Evolutionary conservation across 1,140 invertebrate genomes (phyloP), one percentile per base, ranked within the genome.

Genomic region (Euura lappo): DNA sequence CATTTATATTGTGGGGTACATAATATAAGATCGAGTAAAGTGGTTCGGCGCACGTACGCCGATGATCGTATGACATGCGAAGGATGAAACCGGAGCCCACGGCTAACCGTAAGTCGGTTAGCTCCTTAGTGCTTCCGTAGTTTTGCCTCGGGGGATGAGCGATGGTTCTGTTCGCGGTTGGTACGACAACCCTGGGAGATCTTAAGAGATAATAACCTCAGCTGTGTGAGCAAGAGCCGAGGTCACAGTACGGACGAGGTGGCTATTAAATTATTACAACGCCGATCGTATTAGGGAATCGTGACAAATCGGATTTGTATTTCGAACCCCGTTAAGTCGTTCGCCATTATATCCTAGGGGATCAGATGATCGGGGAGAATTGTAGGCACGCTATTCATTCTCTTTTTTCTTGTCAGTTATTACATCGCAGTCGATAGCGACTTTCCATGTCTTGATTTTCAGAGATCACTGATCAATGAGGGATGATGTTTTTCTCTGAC

Each of bases 221-320:
- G 28, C 28, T 28, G 28, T 28, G 28, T 28, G 28, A 28, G 28
- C 28, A 4, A 60, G 51, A 60, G 51, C 6, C 51, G 51, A 60
- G 51, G 51, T 77, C 72, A 75, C 75, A 28, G 28, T 28, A 28
- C 28, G 28, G 28, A 28, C 79, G 80, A 79, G 80, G 84, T 83
- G 77, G 83, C 83, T 87, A 87, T 87, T 87, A 85, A 87, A 87
- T 87, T 87, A 87, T 87, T 86, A 84, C 75, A 76, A 77, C 81
- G 81, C 79, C 85, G 81, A 86, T 86, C 81, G 79, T 81, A 85
- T 85, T 83, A 85, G 79, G 28, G 78, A 85, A 84, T 85, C 83
- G 84, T 87, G 85, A 87, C 85, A 87, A 87, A 87, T 86, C 85
- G 81, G 83, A 86, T 86, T 83, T 82, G 69, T 66, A 51, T 69